A percentile compares a stretch with the other conserved stretches of the same genome.
phyloP scores from a whole-genome alignment of 2,888 invertebrate species.

The Erannis defoliaria region DNA sequence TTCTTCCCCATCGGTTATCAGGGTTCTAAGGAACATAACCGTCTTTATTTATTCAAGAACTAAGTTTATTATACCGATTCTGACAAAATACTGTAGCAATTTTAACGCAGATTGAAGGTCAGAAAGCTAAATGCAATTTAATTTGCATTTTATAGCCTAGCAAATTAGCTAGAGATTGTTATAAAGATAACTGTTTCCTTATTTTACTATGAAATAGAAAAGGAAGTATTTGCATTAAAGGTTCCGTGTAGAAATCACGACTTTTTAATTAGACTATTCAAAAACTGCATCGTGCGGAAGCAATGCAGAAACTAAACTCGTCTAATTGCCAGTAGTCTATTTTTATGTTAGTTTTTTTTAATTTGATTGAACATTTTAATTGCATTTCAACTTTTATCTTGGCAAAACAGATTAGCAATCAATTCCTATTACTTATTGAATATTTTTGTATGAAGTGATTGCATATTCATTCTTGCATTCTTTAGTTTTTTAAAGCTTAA shows the following conservation, averaged over 20 bases:
- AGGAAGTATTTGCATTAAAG: slow-evolving; percentile 21
- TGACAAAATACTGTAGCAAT: neutral
- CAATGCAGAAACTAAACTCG: slow-evolving; percentile 1
- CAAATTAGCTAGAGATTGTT: neutral
- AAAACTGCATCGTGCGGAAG: slow-evolving; percentile 25
- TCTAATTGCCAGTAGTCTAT: neutral
- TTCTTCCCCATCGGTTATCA: too few relatives aligned
- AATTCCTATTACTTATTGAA: too few relatives aligned
- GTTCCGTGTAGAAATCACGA: slow-evolving; percentile 35
- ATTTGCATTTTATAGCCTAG: neutral
- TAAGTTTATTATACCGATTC: neutral
- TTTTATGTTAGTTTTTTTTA: neutral
- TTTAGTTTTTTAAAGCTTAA: too few relatives aligned
- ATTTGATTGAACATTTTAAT: too few relatives aligned
- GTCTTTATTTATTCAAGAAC: too few relatives aligned
- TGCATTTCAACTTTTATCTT: neutral
- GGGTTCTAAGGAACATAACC: too few relatives aligned
- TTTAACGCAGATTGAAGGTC: slow-evolving; percentile 10
- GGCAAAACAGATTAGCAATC: too few relatives aligned
- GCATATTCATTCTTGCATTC: too few relatives aligned
- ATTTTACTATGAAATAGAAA: slow-evolving; percentile 26
- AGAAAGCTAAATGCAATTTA: slow-evolving; percentile 1
- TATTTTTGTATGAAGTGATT: too few relatives aligned
- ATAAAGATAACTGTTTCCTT: slow-evolving; percentile 33
- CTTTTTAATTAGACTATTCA: slow-evolving; percentile 14